A percentile compares a stretch with the other conserved stretches of the same genome.
Conservation (phyloP, 1,140 invertebrate genomes). For the Eurosta solidaginis region DNA sequence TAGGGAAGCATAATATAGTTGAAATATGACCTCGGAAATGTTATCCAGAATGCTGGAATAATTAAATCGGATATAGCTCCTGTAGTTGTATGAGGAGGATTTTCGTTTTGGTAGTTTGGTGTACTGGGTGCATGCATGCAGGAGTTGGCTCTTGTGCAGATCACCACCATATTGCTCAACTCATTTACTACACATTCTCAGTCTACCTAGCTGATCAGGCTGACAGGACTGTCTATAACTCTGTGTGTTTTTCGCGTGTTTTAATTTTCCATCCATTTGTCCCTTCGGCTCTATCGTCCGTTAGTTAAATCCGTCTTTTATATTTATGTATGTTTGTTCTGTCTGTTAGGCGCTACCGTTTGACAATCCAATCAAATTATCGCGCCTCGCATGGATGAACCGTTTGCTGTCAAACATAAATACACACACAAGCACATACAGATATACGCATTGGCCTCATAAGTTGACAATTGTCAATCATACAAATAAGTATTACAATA, state of each 20-base stretch:
- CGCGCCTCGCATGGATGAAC: slow-evolving; percentile 46
- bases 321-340: too few relatives aligned
- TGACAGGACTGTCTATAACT: not conserved
- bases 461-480: not conserved
- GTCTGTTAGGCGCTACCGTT: not conserved
- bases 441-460: not conserved
- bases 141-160: too few relatives aligned
- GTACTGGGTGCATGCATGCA: too few relatives aligned
- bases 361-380: slow-evolving; percentile 60
- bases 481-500: not conserved
- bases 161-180: too few relatives aligned
- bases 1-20: too few relatives aligned
- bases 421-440: not conserved
- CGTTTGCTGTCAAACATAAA: not conserved
- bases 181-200: too few relatives aligned
- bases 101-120: too few relatives aligned
- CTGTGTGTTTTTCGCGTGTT: not conserved
- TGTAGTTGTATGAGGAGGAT: too few relatives aligned
- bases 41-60: too few relatives aligned
- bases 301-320: not conserved
- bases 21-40: too few relatives aligned
- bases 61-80: too few relatives aligned
- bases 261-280: not conserved
- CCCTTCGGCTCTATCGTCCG: not conserved
- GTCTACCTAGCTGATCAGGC: too few relatives aligned